A percentile compares a stretch with the other conserved stretches of the same genome.
These are phyloP conservation scores for Virgularia gustaviana DNA, from an alignment of 92 coral and sea anemone genomes.

Conservation along the genomic window DNA sequence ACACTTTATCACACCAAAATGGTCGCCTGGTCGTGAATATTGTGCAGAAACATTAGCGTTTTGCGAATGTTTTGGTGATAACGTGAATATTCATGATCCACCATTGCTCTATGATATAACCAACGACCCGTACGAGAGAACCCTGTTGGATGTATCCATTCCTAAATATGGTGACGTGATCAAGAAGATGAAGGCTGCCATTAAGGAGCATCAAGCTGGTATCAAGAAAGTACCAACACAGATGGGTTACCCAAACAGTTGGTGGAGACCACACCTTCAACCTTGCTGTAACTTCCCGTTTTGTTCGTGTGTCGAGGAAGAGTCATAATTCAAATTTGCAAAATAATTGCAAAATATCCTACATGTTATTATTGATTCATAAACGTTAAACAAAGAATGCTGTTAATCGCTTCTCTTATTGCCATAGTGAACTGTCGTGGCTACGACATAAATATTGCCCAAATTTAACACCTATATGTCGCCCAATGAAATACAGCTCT, in stretches of 20 bases:
- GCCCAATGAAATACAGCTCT: too few relatives aligned
- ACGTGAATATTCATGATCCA: conserved; percentile 51
- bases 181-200: conserved; percentile 43
- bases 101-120: conserved; percentile 73
- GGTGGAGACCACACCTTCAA: conserved; percentile 45
- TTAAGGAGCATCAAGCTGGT: conserved; percentile 44
- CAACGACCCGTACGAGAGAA: conserved; percentile 64
- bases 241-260: conserved; percentile 41
- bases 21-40: conserved; percentile 51
- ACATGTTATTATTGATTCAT: too few relatives aligned
- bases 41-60: conserved; percentile 31
- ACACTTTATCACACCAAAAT: conserved; percentile 68
- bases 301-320: conserved; percentile 53
- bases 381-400: too few relatives aligned
- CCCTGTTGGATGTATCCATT: conserved; percentile 42
- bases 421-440: too few relatives aligned
- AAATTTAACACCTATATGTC: too few relatives aligned
- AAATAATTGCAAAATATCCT: too few relatives aligned
- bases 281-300: conserved; percentile 77
- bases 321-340: not conserved
- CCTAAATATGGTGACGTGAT: conserved; percentile 45
- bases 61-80: conserved; percentile 60
- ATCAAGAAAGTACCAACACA: conserved; percentile 59
- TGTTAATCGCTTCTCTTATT: too few relatives aligned
- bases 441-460: too few relatives aligned